A percentile compares a stretch with the other conserved stretches of the same genome.
Evolutionary conservation across 2,113 vertebrate genomes (phyloP).

Genomic region (Eulacestoma nigropectus): DNA sequence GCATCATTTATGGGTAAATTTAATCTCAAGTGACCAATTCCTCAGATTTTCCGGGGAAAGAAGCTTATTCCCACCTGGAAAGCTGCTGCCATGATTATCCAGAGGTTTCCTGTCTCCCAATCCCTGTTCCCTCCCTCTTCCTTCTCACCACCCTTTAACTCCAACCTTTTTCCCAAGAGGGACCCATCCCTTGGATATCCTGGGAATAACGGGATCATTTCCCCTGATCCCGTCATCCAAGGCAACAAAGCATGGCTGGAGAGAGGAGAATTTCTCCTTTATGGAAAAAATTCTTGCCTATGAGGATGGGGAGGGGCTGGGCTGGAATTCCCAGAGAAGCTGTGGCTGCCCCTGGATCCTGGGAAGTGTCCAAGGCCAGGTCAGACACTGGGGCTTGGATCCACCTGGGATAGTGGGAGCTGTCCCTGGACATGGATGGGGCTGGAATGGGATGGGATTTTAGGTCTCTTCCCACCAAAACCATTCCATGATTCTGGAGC

Average conservation of each 20-base stretch:
- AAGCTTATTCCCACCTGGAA: accelerated
- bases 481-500: not conserved
- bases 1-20: not conserved
- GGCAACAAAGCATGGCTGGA: accelerated
- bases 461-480: accelerated
- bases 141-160: not conserved
- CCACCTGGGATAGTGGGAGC: accelerated
- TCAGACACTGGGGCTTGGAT: accelerated
- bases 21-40: accelerated
- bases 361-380: accelerated
- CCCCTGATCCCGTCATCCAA: accelerated
- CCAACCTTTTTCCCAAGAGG: not conserved
- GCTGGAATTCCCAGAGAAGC: not conserved
- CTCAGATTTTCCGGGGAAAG: not conserved
- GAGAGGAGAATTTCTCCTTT: not conserved
- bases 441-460: not conserved
- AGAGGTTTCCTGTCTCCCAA: not conserved
- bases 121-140: not conserved
- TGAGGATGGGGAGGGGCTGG: not conserved
- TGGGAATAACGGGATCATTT: accelerated
- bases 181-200: not conserved
- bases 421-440: not conserved
- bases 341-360: not conserved
- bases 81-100: not conserved
- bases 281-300: not conserved